phyloP scores from a whole-genome alignment of 2,797 vertebrate genomes.

The Anabacerthia variegaticeps region DNA sequence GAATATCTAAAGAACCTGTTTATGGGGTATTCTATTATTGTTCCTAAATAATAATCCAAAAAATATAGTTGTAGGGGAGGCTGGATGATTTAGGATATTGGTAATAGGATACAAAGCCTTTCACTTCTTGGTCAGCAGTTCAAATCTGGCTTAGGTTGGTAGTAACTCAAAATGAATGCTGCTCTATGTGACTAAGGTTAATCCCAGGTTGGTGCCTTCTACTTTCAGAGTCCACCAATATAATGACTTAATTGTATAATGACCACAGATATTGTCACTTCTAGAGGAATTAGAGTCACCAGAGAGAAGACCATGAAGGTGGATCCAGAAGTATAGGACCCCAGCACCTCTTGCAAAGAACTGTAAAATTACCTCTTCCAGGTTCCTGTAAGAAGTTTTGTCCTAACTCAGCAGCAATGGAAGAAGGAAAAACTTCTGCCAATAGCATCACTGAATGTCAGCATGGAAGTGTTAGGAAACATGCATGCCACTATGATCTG shows the following conservation, averaged over 20 bases:
- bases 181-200: neutral
- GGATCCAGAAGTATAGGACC: neutral
- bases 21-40: constrained; percentile 64
- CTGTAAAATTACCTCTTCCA: neutral
- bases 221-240: neutral
- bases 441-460: neutral
- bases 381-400: neutral
- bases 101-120: constrained; percentile 59
- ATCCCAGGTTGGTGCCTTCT: neutral
- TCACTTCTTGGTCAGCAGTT: constrained; percentile 61
- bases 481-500: neutral
- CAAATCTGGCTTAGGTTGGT: constrained; percentile 25
- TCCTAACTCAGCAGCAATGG: neutral
- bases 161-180: constrained; percentile 23
- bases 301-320: neutral
- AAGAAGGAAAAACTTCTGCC: neutral
- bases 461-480: neutral
- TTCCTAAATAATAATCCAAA: constrained; percentile 64
- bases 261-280: neutral
- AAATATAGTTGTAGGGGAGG: constrained; percentile 49
- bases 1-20: constrained; percentile 71
- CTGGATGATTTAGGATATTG: constrained; percentile 61
- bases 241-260: neutral
- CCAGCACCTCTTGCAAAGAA: neutral
- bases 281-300: neutral